Base-by-base conservation (phyloP, 1,140 invertebrate genomes). In the Anthonomus grandis region DNA sequence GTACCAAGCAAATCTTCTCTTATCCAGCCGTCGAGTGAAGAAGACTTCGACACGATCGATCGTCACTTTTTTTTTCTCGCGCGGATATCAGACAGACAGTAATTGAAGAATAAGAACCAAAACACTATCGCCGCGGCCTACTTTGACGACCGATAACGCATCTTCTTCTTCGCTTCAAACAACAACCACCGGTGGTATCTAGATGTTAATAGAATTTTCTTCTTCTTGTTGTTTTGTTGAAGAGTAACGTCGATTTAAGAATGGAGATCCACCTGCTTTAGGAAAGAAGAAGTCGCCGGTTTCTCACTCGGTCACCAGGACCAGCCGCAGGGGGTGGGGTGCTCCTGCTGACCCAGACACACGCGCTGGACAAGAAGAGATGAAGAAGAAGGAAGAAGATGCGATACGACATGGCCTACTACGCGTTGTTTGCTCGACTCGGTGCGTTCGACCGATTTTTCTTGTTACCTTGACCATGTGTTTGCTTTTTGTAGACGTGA, bases 271-370 rank as follows among this genome's bases (percentile, higher is more conserved):
- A 79, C 78, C 77, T 79, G 79, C 79, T 74, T 70, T 67, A 74
- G 75, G 72, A 72, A 75, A 75, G 64, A 65, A 76, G 72, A 75
- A 76, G 37, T 27, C 27, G 51, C 41, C 21, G 42, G 23, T n/a
- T n/a, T n/a, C 38, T 23, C 45, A 50, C 54, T 50, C 45, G 45
- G 54, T 57, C 54, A 50, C 36, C 47, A 48, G 45, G 45, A 57
- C 54, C 45, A 27, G 52, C 36, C 34, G 54, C 46, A 57, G 45
- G 54, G 45, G 54, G 54, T 48, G 54, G 47, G 54, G 45, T 55
- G 24, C 44, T 55, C 79, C 78, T 78, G 75, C 75, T 79, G 79
- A 79, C 78, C 79, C 79, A 80, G 79, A 80, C 79, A n/a, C n/a
- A 78, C 73, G 53, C 47, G 67, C 68, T 53, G 68, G 73, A 53